Percentiles rank a stretch among this genome's conserved stretches.
These are phyloP conservation scores for Limulus polyphemus DNA, from an alignment of 2,888 invertebrate species.

Conservation along the genomic window DNA sequence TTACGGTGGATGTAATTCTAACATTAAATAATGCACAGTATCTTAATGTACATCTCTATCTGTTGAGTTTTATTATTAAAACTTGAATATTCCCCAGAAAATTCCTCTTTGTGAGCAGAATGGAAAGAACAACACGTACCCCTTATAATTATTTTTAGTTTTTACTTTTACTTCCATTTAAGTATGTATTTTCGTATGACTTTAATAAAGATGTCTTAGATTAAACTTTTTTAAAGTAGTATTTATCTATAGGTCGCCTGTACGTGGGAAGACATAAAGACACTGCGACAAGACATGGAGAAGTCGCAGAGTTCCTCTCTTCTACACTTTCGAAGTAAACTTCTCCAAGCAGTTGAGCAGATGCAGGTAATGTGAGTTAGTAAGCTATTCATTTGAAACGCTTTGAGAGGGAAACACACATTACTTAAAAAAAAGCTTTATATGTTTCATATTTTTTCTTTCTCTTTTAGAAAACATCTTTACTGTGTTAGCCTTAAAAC, in stretches of 20 bases:
- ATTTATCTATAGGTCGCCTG: slow-evolving; percentile 58
- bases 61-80: no score
- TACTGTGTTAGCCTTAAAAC: no score
- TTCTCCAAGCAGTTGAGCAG: slow-evolving; percentile 80
- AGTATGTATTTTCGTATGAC: background rate
- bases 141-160: no score
- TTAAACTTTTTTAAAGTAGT: background rate
- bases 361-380: slow-evolving; percentile 49
- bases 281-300: slow-evolving; percentile 84
- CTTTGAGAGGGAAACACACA: background rate
- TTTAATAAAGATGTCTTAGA: background rate
- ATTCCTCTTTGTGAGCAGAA: no score
- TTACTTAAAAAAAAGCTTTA: slow-evolving; percentile 7
- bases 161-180: no score
- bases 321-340: slow-evolving; percentile 74
- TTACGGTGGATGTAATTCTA: no score
- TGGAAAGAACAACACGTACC: no score
- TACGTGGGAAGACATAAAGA: slow-evolving; percentile 92
- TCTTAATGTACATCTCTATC: no score
- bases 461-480: slow-evolving; percentile 17
- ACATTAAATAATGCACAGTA: no score
- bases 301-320: slow-evolving; percentile 79
- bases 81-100: no score
- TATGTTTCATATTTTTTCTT: background rate
- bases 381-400: no score